A percentile compares a stretch with the other conserved stretches of the same genome.
Evolutionary conservation across 1,140 invertebrate genomes (phyloP).

Genomic region (Spodoptera frugiperda): DNA sequence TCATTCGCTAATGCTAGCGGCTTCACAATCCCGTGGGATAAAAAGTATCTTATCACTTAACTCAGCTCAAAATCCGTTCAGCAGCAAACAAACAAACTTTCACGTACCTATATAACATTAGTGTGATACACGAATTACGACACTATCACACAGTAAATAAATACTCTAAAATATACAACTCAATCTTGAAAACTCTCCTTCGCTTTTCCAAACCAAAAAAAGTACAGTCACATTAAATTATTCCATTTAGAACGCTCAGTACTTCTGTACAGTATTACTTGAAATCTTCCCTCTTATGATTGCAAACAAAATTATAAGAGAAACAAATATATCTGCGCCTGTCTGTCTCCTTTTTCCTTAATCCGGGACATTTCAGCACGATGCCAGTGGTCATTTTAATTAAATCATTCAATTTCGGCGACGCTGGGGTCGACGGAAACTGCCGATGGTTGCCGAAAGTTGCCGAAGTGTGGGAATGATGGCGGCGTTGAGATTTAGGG

Average conservation of each 20-base stretch:
- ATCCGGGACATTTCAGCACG: not conserved
- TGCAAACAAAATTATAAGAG: conserved; percentile 17
- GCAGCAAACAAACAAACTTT: too few species aligned
- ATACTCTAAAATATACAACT: not conserved
- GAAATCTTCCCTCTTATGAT: not conserved
- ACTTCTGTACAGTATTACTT: not conserved
- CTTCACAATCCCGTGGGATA: too few species aligned
- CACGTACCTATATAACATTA: too few species aligned
- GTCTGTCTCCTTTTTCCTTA: conserved; percentile 6
- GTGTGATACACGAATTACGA: too few species aligned
- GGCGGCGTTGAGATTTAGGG: too few species aligned
- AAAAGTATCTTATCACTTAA: too few species aligned
- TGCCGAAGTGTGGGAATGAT: not conserved
- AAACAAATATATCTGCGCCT: conserved; percentile 23
- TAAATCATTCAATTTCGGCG: conserved; percentile 35
- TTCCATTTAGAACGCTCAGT: not conserved
- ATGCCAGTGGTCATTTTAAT: conserved; percentile 23
- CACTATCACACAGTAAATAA: too few species aligned
- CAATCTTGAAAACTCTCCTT: not conserved
- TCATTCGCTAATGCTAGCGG: too few species aligned
- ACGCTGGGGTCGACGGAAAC: conserved; percentile 11
- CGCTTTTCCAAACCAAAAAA: not conserved
- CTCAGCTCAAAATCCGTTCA: too few species aligned
- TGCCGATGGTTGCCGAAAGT: conserved; percentile 10
- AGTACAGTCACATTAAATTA: not conserved